Evolutionary conservation across 2,113 vertebrate species (phyloP).

Genomic region (Chlorocebus sabaeus): DNA sequence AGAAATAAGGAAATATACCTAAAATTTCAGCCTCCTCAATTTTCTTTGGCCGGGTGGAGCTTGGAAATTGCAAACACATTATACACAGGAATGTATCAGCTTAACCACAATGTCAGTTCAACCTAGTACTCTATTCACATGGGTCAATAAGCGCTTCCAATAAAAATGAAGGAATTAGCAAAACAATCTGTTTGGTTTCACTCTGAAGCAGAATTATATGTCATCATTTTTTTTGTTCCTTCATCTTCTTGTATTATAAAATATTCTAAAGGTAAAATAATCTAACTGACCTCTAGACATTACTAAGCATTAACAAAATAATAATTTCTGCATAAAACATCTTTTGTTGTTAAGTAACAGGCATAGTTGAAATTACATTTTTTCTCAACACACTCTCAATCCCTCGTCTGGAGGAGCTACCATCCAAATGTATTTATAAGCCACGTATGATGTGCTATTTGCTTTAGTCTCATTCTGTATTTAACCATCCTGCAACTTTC

Average conservation of each 20-base stretch:
- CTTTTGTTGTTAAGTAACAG: not conserved
- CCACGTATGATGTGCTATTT: fast-evolving
- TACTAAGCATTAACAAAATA: not conserved
- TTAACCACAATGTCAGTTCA: not conserved
- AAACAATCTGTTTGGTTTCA: not conserved
- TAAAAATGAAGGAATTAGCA: not conserved
- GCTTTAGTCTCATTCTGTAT: not conserved
- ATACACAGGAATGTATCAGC: not conserved
- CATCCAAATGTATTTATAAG: not conserved
- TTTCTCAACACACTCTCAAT: not conserved
- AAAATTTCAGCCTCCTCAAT: not conserved
- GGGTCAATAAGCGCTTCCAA: not conserved
- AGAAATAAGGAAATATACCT: not conserved
- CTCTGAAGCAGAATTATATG: not conserved
- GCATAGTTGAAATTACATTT: not conserved
- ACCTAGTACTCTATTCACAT: not conserved
- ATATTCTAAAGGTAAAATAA: not conserved
- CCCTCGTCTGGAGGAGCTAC: not conserved
- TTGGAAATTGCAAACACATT: not conserved
- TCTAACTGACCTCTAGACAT: not conserved
- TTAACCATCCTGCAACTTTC: not conserved
- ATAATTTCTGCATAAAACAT: too few relatives aligned
- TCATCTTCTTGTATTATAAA: not conserved
- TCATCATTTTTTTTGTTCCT: not conserved
- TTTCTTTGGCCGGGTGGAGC: not conserved